These are phyloP conservation scores for Drosophila persimilis DNA, from an alignment of 1,140 invertebrate genomes.

Conservation along the genomic window DNA sequence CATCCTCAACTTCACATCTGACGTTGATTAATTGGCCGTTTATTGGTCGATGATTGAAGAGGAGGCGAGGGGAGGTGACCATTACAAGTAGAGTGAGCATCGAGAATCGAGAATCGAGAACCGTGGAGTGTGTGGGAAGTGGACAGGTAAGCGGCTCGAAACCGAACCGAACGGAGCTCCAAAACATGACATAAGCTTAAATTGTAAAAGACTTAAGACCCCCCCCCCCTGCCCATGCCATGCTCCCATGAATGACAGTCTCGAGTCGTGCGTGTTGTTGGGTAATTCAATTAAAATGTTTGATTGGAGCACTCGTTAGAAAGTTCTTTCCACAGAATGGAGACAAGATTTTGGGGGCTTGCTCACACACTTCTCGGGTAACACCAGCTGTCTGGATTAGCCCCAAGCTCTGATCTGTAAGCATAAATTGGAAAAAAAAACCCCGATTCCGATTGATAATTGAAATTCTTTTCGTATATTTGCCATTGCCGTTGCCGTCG, in stretches of 20 bases:
- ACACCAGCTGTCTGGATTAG: slow-evolving; percentile 34
- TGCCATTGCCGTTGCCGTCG: slow-evolving; percentile 44
- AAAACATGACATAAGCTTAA: slow-evolving; percentile 75
- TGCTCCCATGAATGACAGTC: slow-evolving; percentile 28
- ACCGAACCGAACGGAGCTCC: slow-evolving; percentile 11
- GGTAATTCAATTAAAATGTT: slow-evolving; percentile 57
- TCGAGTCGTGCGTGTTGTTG: background rate
- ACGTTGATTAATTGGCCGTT: slow-evolving; percentile 73
- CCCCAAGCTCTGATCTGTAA: background rate
- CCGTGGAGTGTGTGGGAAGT: slow-evolving; percentile 34
- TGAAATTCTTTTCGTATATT: slow-evolving; percentile 9
- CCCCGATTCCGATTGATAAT: background rate
- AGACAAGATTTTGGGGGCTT: slow-evolving; percentile 20
- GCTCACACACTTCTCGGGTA: slow-evolving; percentile 41
- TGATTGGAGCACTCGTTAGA: slow-evolving; percentile 39
- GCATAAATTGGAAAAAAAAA: background rate
- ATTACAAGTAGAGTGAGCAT: slow-evolving; percentile 52
- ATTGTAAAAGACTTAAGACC: slow-evolving; percentile 55
- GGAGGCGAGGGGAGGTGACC: background rate
- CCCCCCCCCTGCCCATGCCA: slow-evolving; percentile 1
- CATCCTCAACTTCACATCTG: slow-evolving; percentile 10
- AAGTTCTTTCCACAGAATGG: slow-evolving; percentile 30
- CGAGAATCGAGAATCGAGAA: slow-evolving; percentile 16
- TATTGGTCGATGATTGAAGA: slow-evolving; percentile 57
- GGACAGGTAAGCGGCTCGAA: slow-evolving; percentile 32